Evolutionary conservation across 2,113 vertebrate species (phyloP).

Genomic region (Lagopus leucura): DNA sequence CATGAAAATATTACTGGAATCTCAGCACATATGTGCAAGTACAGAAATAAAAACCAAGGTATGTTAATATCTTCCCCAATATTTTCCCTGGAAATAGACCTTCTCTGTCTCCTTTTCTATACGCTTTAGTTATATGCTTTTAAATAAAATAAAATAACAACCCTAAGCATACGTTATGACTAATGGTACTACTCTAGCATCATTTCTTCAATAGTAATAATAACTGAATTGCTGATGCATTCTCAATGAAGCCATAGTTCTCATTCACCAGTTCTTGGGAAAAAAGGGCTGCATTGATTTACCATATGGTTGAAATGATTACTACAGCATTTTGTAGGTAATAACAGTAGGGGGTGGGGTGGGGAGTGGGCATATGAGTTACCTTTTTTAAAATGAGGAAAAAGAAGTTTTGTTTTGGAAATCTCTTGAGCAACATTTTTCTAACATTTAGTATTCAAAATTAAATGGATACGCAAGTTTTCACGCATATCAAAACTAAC

Average conservation of each 20-base stretch:
- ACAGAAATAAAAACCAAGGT: neutral
- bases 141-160: neutral
- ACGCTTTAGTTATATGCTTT: conserved; percentile 15
- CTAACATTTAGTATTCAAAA: neutral
- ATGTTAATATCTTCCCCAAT: neutral
- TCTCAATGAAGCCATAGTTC: neutral
- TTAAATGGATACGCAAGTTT: neutral
- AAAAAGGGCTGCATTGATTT: neutral
- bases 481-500: neutral
- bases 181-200: neutral
- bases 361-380: neutral
- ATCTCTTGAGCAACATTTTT: neutral
- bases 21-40: neutral
- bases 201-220: neutral
- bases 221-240: neutral
- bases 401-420: neutral
- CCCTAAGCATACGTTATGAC: neutral
- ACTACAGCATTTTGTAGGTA: neutral
- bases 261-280: neutral
- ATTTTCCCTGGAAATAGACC: conserved; percentile 4
- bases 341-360: neutral
- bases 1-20: neutral
- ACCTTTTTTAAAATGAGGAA: neutral
- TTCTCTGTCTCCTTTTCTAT: neutral
- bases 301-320: neutral